phyloP scores from a whole-genome alignment of 2,797 vertebrate genomes.

The Adrianichthys oophorus region DNA sequence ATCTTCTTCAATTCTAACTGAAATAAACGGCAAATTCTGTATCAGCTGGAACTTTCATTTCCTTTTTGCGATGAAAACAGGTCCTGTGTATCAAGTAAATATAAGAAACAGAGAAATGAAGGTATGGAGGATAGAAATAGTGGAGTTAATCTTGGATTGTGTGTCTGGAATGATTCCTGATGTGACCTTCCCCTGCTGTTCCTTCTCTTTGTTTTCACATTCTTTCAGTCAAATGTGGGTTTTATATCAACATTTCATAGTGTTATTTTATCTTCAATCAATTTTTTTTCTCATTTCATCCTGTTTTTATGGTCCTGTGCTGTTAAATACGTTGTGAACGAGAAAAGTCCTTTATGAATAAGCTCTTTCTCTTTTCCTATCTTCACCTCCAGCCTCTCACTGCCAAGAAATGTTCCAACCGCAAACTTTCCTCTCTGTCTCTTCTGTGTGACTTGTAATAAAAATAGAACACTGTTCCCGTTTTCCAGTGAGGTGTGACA shows the following conservation, averaged over 20 bases:
- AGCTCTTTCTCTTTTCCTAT: conserved; percentile 42
- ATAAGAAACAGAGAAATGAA: conserved; percentile 28
- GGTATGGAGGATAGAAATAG: conserved; percentile 26
- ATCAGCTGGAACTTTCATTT: conserved; percentile 3
- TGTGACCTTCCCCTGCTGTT: conserved; percentile 40
- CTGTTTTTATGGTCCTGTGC: too few relatives aligned
- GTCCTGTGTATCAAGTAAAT: conserved; percentile 20
- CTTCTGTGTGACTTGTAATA: conserved; percentile 58
- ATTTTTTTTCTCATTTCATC: too few relatives aligned
- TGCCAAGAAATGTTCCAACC: conserved; percentile 72
- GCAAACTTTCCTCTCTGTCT: conserved; percentile 57
- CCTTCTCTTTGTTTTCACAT: conserved; percentile 24
- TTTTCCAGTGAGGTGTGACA: conserved; percentile 63
- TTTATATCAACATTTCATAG: too few relatives aligned
- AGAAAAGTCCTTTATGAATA: neutral
- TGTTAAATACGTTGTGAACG: too few relatives aligned
- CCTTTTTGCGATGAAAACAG: neutral
- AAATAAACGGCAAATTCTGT: neutral
- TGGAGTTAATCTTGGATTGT: conserved; percentile 68
- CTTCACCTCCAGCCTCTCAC: conserved; percentile 64
- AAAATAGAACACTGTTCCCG: conserved; percentile 78
- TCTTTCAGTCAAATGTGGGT: too few relatives aligned
- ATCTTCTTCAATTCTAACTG: neutral
- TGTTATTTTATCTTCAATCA: too few relatives aligned
- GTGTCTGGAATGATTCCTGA: conserved; percentile 71